These are phyloP conservation scores for Boulengeromyrus knoepffleri DNA, from an alignment of 2,113 vertebrate species.

Conservation along the genomic window DNA sequence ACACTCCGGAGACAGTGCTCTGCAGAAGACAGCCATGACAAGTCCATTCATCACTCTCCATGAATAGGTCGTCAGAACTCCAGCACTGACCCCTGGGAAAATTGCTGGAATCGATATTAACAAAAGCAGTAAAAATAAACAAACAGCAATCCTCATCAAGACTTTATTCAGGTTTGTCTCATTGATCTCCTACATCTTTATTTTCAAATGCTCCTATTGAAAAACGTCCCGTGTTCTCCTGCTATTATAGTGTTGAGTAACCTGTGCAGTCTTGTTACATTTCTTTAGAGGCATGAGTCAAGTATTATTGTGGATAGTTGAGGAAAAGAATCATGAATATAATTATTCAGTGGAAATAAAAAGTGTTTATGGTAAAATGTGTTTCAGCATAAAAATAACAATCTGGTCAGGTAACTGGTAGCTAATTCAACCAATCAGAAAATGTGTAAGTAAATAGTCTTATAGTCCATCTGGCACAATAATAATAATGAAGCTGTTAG, in stretches of 20 bases:
- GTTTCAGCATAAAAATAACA: not conserved
- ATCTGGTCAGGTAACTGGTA: not conserved
- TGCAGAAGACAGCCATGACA: conserved; percentile 1
- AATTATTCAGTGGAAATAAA: not conserved
- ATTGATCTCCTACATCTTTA: not conserved
- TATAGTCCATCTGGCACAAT: not conserved
- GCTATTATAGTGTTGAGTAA: not conserved
- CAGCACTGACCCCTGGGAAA: not conserved
- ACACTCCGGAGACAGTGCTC: not conserved
- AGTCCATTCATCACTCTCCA: conserved; percentile 17
- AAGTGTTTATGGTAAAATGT: not conserved
- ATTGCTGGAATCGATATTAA: conserved; percentile 19
- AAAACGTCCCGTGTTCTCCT: not conserved
- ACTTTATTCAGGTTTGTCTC: not conserved
- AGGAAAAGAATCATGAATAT: not conserved
- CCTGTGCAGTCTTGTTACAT: not conserved
- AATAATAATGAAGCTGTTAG: not conserved
- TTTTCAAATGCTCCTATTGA: not conserved
- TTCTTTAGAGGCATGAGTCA: not conserved
- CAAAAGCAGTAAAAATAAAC: not conserved
- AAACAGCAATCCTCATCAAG: not conserved
- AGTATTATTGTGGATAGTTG: not conserved
- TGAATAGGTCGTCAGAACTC: not conserved
- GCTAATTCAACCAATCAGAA: not conserved
- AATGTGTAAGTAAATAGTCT: not conserved